Evolutionary conservation across 2,888 invertebrate species (phyloP).

Genomic region (Lasioglossum figueresi): DNA sequence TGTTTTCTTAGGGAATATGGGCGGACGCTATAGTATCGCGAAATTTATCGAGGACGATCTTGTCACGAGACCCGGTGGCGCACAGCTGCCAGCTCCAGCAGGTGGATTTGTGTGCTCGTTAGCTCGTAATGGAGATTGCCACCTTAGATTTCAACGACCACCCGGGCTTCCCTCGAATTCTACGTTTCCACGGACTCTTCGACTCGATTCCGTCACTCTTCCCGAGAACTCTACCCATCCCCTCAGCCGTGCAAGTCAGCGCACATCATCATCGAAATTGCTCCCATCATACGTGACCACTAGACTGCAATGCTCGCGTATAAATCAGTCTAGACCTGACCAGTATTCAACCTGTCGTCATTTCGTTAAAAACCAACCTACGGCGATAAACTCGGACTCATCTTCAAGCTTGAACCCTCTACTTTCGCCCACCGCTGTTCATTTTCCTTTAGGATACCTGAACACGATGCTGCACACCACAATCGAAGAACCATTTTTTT

Average conservation of each 20-base stretch:
- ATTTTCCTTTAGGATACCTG: too few species aligned
- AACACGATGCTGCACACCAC: too few species aligned
- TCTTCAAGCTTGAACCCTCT: too few species aligned
- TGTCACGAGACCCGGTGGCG: constrained; percentile 53
- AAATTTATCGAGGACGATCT: constrained; percentile 42
- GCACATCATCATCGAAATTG: neutral
- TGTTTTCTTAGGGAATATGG: constrained; percentile 11
- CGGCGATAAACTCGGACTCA: too few species aligned
- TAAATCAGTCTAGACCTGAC: too few species aligned
- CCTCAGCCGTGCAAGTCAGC: neutral
- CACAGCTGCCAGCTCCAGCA: constrained; percentile 53
- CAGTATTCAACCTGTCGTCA: too few species aligned
- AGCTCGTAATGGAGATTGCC: constrained; percentile 66
- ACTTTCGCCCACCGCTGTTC: too few species aligned
- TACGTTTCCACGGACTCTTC: constrained; percentile 1
- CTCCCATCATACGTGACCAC: too few species aligned
- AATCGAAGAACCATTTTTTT: too few species aligned
- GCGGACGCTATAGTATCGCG: neutral
- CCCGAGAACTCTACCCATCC: neutral
- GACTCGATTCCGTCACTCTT: neutral
- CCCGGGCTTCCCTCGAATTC: constrained; percentile 58
- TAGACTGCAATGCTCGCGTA: too few species aligned
- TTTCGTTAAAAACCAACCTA: too few species aligned
- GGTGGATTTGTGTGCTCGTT: constrained; percentile 64
- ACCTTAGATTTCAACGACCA: constrained; percentile 60